Conservation (phyloP, 2,888 invertebrate species). For the Timema podura region DNA sequence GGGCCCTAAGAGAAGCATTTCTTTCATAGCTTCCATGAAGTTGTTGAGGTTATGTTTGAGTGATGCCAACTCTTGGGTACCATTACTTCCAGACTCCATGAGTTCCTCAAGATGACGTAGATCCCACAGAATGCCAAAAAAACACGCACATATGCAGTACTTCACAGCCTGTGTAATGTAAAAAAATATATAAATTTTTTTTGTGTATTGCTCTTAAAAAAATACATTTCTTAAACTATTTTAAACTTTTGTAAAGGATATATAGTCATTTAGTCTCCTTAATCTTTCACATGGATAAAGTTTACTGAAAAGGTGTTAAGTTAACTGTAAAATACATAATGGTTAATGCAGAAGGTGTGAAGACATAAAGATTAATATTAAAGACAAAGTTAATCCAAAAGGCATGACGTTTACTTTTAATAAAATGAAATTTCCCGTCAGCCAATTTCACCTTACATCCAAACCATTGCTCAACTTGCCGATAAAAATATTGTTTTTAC, state of each 20-base stretch:
- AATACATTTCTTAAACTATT: not conserved
- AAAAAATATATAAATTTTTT: not conserved
- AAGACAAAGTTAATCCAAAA: too few species aligned
- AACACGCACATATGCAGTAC: conserved; percentile 75
- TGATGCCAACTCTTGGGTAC: conserved; percentile 55
- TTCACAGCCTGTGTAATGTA: conserved; percentile 60
- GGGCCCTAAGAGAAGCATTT: conserved; percentile 63
- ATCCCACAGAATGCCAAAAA: conserved; percentile 74
- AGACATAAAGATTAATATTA: too few species aligned
- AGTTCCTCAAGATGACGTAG: conserved; percentile 76
- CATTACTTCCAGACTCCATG: conserved; percentile 55
- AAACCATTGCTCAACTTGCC: too few species aligned
- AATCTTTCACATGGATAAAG: not conserved
- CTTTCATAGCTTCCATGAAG: conserved; percentile 70
- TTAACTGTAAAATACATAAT: too few species aligned
- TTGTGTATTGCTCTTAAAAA: too few species aligned
- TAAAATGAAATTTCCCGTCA: too few species aligned
- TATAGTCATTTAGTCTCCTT: not conserved
- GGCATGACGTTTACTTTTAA: too few species aligned
- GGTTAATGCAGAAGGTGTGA: too few species aligned
- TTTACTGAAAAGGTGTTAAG: not conserved
- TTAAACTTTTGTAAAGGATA: not conserved
- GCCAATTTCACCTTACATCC: too few species aligned
- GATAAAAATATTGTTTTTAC: too few species aligned
- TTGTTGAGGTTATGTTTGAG: conserved; percentile 65